Base-by-base conservation (phyloP, 2,797 vertebrate genomes). In the Sebastes cheni region DNA sequence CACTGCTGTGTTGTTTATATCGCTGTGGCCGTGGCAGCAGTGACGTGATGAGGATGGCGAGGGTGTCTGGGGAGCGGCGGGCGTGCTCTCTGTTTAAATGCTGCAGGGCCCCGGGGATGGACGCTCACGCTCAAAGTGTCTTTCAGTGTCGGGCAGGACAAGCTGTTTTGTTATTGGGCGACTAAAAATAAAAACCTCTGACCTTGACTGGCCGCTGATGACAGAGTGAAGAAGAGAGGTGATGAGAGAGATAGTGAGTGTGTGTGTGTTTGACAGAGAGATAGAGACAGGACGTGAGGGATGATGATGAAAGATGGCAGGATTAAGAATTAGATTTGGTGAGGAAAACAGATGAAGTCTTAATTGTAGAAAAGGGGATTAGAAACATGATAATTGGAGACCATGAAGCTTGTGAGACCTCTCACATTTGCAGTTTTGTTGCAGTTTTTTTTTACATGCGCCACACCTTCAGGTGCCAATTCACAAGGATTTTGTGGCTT, bases 181-280 rank as follows among this genome's bases (percentile, higher is more conserved):
- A 83, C 88, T 92, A 92, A 90, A 93, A 94, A 93, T 85, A 93
- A 89, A 71, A 90, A 88, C 55, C 75, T 74, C 59, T 88, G 88
- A 91, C 93, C 90, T 93, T 93, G 91, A 81, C 77, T 78, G 75
- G 55, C 65, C 6, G 2, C 74, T 73, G 85, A 78, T 91, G 89
- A 88, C 74, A 65, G 67, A 70, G 66, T 36, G 79, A 81, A 76
- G 79, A 70, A 20, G 61, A 85, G 72, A 74, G 65, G 76, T 67
- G 89, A 90, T 83, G 74, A 59, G 76, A 67, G 72, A 68, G 81
- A 29, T 20, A 46, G 68, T 9, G 25, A 8, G 58, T 3, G 52
- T 71, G 58, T 71, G 58, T 3, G 52, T 71, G 23, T 64, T 39
- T 71, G 78, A 82, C 34, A 61, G 65, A 6, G 67, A 77, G 62